These are phyloP conservation scores for Micrasema longulum DNA, from an alignment of 1,140 invertebrate genomes.

Conservation along the genomic window DNA sequence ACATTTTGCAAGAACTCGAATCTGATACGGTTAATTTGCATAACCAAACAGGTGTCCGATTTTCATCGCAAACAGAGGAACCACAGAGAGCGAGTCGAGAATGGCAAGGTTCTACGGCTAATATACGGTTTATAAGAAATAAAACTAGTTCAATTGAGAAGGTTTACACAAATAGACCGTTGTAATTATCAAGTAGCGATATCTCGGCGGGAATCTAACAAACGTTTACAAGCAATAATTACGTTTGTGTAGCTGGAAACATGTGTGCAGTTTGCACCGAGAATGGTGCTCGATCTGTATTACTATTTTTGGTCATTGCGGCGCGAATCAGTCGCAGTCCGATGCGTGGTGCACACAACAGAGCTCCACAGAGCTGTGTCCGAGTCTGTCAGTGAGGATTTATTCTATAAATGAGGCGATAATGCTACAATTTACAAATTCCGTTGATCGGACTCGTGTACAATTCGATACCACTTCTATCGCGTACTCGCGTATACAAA, in stretches of 20 bases:
- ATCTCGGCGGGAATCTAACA: slow-evolving; percentile 22
- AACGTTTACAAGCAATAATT: slow-evolving; percentile 24
- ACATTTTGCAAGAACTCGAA: slow-evolving; percentile 13
- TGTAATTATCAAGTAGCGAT: slow-evolving; percentile 22
- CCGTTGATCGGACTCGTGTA: slow-evolving; percentile 1
- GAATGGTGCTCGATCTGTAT: neutral
- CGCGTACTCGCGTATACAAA: neutral
- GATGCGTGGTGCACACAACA: no score
- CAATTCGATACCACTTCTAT: slow-evolving; percentile 13
- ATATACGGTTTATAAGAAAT: neutral
- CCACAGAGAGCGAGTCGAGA: neutral
- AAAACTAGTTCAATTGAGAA: no score
- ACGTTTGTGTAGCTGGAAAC: slow-evolving; percentile 2
- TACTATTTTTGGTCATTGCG: slow-evolving; percentile 33
- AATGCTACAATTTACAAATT: neutral
- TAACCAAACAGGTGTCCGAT: slow-evolving; percentile 23
- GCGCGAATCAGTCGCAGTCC: slow-evolving; percentile 4
- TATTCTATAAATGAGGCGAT: slow-evolving; percentile 15
- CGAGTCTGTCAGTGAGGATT: no score
- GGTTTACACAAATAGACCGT: slow-evolving; percentile 9
- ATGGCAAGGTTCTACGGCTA: slow-evolving; percentile 10
- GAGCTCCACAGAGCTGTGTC: no score
- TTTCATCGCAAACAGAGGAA: slow-evolving; percentile 1
- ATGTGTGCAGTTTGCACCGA: slow-evolving; percentile 29
- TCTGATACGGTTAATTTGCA: slow-evolving; percentile 7